Evolutionary conservation across 2,797 vertebrate species (phyloP).

Genomic region (Gambelia wislizenii): DNA sequence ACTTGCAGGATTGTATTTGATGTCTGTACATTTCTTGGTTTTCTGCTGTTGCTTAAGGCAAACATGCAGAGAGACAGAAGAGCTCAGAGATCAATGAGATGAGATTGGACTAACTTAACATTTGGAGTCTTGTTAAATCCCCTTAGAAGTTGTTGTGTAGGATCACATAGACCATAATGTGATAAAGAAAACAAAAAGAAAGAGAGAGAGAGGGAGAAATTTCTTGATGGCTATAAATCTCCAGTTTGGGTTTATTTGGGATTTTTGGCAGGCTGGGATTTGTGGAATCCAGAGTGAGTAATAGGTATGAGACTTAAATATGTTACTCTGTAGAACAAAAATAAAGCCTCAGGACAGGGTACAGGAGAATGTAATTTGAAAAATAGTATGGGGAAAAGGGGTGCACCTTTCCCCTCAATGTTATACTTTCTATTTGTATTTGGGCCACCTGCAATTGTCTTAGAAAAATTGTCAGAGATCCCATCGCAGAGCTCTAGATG

Average conservation of each 20-base stretch:
- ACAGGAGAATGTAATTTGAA: neutral
- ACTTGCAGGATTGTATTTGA: slow-evolving; percentile 39
- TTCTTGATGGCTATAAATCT: slow-evolving; percentile 29
- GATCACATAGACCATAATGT: slow-evolving; percentile 30
- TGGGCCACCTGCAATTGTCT: neutral
- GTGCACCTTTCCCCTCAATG: neutral
- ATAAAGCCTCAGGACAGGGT: neutral
- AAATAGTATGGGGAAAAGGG: no score
- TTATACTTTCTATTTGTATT: neutral
- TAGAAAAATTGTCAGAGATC: neutral
- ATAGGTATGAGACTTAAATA: neutral
- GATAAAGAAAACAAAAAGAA: slow-evolving; percentile 27
- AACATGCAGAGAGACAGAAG: slow-evolving; percentile 36
- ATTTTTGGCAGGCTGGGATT: no score
- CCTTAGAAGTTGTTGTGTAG: slow-evolving; percentile 29
- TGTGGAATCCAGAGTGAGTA: slow-evolving; percentile 24
- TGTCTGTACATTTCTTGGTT: neutral
- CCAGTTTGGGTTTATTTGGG: slow-evolving; percentile 32
- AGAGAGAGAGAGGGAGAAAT: slow-evolving; percentile 13
- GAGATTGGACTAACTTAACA: slow-evolving; percentile 46
- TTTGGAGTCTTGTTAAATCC: slow-evolving; percentile 16
- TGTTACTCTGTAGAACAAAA: neutral
- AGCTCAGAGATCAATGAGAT: slow-evolving; percentile 34
- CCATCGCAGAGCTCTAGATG: neutral
- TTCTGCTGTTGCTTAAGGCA: slow-evolving; percentile 31